A percentile compares a stretch with the other conserved stretches of the same genome.
Conservation (phyloP, 2,888 invertebrate genomes). For the Augiades crinisus region DNA sequence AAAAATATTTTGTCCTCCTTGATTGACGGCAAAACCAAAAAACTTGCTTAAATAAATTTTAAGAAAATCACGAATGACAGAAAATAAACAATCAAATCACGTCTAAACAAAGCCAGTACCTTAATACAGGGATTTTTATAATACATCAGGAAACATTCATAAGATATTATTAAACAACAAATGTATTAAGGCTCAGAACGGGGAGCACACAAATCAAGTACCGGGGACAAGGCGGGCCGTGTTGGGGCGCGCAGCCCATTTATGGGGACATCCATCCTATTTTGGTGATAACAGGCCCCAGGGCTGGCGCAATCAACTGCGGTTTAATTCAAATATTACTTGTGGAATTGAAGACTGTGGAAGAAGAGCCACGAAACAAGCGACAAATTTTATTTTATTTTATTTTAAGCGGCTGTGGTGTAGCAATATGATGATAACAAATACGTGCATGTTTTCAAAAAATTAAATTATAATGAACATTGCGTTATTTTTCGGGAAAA, state of each 20-base stretch:
- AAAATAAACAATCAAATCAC: neutral
- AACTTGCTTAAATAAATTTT: too few species aligned
- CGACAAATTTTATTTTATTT: neutral
- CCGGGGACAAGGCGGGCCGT: conserved; percentile 63
- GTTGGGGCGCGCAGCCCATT: conserved; percentile 65
- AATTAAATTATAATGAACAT: too few species aligned
- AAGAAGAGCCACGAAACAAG: conserved; percentile 43
- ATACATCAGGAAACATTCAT: conserved; percentile 30
- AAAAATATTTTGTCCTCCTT: too few species aligned
- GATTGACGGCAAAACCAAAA: too few species aligned
- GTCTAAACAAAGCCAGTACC: neutral
- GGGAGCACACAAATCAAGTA: conserved; percentile 72
- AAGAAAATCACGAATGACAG: too few species aligned
- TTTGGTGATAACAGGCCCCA: conserved; percentile 58
- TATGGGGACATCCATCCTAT: conserved; percentile 57
- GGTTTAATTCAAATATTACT: conserved; percentile 76
- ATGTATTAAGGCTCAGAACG: conserved; percentile 57
- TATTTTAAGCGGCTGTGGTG: too few species aligned
- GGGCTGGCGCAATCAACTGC: conserved; percentile 58
- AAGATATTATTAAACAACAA: conserved; percentile 59
- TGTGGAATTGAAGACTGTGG: conserved; percentile 64
- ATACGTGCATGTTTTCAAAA: too few species aligned
- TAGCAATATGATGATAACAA: too few species aligned
- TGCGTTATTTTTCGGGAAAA: too few species aligned
- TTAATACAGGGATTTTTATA: neutral